Conservation (phyloP, 2,888 invertebrate species). For the Volucella bombylans region DNA sequence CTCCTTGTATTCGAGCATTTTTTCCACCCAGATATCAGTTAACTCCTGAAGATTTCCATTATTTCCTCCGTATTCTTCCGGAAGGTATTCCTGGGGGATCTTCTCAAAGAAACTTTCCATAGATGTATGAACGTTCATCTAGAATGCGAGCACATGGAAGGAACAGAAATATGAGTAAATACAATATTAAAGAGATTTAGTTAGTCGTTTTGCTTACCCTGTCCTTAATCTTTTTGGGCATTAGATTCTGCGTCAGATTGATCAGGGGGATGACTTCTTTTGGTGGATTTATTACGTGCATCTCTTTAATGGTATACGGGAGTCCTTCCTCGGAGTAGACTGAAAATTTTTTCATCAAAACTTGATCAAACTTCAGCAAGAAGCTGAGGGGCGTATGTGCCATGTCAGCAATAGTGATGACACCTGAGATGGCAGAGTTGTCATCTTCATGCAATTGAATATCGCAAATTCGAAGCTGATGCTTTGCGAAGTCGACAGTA, state of each 20-base stretch:
- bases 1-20: constrained; percentile 73
- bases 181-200: no score
- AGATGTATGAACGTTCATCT: constrained; percentile 84
- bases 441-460: constrained; percentile 85
- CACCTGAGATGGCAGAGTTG: constrained; percentile 83
- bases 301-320: constrained; percentile 84
- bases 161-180: neutral
- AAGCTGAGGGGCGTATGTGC: constrained; percentile 83
- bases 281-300: constrained; percentile 84
- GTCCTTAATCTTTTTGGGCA: constrained; percentile 84
- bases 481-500: constrained; percentile 83
- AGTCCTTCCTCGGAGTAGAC: constrained; percentile 84
- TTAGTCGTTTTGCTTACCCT: constrained; percentile 82
- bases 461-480: constrained; percentile 84
- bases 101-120: constrained; percentile 80
- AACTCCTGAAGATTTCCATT: constrained; percentile 82
- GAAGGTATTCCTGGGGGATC: constrained; percentile 85
- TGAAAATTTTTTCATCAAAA: constrained; percentile 83
- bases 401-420: constrained; percentile 84
- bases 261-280: constrained; percentile 84
- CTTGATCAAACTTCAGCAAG: constrained; percentile 83
- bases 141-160: constrained; percentile 28
- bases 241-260: constrained; percentile 83
- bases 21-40: constrained; percentile 74
- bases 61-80: constrained; percentile 86